These are phyloP conservation scores for Drosophila antonietae DNA, from an alignment of 2,888 invertebrate genomes.

Conservation along the genomic window DNA sequence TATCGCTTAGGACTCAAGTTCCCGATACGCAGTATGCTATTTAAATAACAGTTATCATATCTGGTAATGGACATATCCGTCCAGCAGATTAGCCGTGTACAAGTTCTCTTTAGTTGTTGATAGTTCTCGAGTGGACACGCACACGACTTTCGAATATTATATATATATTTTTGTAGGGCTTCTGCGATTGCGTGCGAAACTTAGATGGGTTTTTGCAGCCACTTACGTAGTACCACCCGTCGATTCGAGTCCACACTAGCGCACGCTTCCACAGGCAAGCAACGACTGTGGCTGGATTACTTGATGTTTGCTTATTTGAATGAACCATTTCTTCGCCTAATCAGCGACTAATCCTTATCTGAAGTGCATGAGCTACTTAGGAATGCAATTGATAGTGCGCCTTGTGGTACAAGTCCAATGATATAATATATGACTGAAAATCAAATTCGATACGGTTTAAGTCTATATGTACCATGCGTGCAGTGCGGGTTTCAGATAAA, in stretches of 20 bases:
- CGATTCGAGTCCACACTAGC: slow-evolving; percentile 6
- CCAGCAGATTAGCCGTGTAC: slow-evolving; percentile 21
- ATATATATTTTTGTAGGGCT: slow-evolving; percentile 23
- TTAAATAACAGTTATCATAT: slow-evolving; percentile 29
- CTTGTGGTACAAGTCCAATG: neutral
- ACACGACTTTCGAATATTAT: neutral
- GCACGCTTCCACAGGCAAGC: slow-evolving; percentile 20
- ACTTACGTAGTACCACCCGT: slow-evolving; percentile 12
- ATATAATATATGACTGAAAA: neutral
- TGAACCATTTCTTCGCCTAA: slow-evolving; percentile 20
- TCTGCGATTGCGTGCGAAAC: slow-evolving; percentile 12
- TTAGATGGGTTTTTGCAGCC: neutral
- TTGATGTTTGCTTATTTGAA: slow-evolving; percentile 27
- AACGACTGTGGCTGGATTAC: slow-evolving; percentile 22
- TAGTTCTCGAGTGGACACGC: neutral
- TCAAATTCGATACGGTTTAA: neutral
- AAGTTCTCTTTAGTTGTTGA: slow-evolving; percentile 1
- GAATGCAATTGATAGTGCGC: slow-evolving; percentile 15
- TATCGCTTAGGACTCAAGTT: slow-evolving; percentile 36
- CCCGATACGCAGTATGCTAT: slow-evolving; percentile 7
- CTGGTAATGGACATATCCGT: slow-evolving; percentile 37
- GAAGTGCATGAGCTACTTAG: slow-evolving; percentile 32
- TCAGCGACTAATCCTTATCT: slow-evolving; percentile 42
- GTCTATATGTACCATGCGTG: neutral
- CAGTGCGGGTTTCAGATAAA: neutral